Base-by-base conservation (phyloP, 2,797 vertebrate genomes). In the Eulemur rubriventer region DNA sequence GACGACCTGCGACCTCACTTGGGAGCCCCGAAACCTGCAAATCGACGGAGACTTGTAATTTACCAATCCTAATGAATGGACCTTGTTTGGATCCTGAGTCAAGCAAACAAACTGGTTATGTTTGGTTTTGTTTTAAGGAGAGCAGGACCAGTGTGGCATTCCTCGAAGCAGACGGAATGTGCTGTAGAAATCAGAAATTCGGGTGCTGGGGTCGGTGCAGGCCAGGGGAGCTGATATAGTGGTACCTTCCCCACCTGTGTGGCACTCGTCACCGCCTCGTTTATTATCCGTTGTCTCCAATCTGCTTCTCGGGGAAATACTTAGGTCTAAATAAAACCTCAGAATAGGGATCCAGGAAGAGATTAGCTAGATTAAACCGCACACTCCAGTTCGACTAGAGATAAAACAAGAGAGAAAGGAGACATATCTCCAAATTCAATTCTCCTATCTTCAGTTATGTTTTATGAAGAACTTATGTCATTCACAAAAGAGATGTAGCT, bases 381-480 rank as follows among this genome's bases (percentile, higher is more conserved):
- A 41, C 28, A 14, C 79, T 95, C 93, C 93, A 93, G 17, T 94
- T 97, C 80, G 76, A 89, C 89, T 91, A 72, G 61, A 97, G 73
- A 97, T 95, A 90, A 96, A 96, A 92, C 63, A 79, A 88, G 78
- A 95, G 95, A 94, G 52, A 82, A 89, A 97, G 84, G 84, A 96
- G 89, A 92, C 78, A 35, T 92, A 94, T 72, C 95, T 95, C 92
- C 92, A 97, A 92, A 97, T 95, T 89, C 91, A 96, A 87, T 94
- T 95, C 92, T 93, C 73, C 92, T 63, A 82, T 95, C 97, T 96
- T 94, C 83, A 33, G 59, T 65, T 97, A 73, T 95, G 76, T 86
- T 95, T 96, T 96, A 97, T 94, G 46, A 95, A 97, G 97, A 94
- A 96, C 89, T 91, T 94, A 94, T 59, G 86, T 93, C 97, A 97